Base-by-base conservation (phyloP, 2,113 vertebrate species). In the Eubucco bourcierii region DNA sequence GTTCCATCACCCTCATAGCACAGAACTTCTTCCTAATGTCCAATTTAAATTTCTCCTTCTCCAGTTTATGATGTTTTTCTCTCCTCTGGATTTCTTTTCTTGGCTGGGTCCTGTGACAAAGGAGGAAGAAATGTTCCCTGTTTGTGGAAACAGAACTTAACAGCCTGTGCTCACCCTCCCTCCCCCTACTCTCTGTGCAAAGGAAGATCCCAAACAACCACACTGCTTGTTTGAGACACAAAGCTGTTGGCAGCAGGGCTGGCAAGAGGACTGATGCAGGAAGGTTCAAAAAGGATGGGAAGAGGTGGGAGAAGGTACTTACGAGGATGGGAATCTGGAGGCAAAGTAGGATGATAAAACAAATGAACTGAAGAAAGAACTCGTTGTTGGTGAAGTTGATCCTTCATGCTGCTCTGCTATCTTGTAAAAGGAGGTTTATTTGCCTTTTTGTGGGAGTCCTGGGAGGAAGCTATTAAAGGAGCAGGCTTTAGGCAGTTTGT, bases 391-490 rank as follows among this genome's bases (percentile, higher is more conserved):
- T 88, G 95, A 93, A 94, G 95, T 8, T 56, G 74, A 67, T 79
- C 80, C 75, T 87, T 95, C 92, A 70, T 60, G 72, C 95, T 94
- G 96, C 92, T 91, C 92, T 95, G 96, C 94, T 96, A 96, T 98
- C 97, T 97, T 97, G 96, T 98, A 97, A 98, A 98, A 96, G 79
- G 90, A 73, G 90, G 98, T 98, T 98, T 97, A 98, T 98, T 97
- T 96, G 95, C 86, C 56, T 96, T 90, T 96, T 97, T 95, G 96
- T 93, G 93, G 95, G 97, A 94, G 97, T 96, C 96, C 97, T 95
- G 97, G 97, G 97, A 98, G 96, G 94, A 96, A 96, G 71, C 96
- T 84, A 97, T 98, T 97, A 97, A 97, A 97, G 97, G 81, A 91
- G 34, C 95, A 96, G 97, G 95, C 83, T 92, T 52, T 4, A 91